Conservation (phyloP, 2,888 invertebrate species). For the Ctenicera cuprea region DNA sequence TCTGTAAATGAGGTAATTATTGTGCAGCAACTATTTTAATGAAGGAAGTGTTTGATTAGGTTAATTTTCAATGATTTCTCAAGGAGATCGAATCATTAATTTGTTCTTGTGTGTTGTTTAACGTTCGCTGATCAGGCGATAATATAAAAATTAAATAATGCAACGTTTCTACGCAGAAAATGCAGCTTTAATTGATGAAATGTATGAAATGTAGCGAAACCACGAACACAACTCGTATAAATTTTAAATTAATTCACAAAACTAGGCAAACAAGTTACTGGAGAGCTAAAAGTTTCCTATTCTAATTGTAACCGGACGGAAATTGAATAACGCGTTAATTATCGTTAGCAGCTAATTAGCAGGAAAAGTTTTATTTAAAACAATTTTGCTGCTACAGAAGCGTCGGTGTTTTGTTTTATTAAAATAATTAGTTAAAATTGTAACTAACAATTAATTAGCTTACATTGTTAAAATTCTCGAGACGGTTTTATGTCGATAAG, state of each 20-base stretch:
- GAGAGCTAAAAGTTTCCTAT: too few relatives aligned
- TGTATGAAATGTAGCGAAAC: too few relatives aligned
- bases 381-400: background rate
- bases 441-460: background rate
- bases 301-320: background rate
- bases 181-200: too few relatives aligned
- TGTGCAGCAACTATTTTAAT: slow-evolving; percentile 19
- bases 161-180: too few relatives aligned
- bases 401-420: background rate
- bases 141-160: too few relatives aligned
- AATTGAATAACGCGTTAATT: slow-evolving; percentile 8
- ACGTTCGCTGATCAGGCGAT: too few relatives aligned
- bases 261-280: too few relatives aligned
- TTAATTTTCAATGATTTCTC: background rate
- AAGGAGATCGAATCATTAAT: too few relatives aligned
- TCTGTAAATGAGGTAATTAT: slow-evolving; percentile 25
- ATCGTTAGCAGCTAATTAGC: slow-evolving; percentile 4
- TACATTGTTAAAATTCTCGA: background rate
- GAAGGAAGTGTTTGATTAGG: slow-evolving; percentile 5
- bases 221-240: too few relatives aligned
- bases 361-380: background rate
- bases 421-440: background rate
- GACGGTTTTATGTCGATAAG: background rate
- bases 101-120: too few relatives aligned
- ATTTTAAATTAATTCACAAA: too few relatives aligned